Percentiles rank a stretch among this genome's conserved stretches.
These are phyloP conservation scores for Mimachlamys varia DNA, from an alignment of 2,888 invertebrate species.

Conservation along the genomic window DNA sequence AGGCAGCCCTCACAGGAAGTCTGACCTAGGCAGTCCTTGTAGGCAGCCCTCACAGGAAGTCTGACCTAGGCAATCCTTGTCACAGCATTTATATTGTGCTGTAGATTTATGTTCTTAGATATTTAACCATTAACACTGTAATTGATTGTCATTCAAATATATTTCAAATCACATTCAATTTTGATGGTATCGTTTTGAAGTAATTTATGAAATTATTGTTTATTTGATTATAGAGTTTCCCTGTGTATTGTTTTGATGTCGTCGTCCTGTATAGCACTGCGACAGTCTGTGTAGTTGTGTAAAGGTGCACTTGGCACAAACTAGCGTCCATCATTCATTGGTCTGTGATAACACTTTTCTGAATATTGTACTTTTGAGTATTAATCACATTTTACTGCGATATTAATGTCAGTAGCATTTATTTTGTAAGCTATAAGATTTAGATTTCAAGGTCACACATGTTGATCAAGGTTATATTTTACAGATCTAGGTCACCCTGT, in stretches of 20 bases:
- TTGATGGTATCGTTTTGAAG: not conserved
- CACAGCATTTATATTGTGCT: not conserved
- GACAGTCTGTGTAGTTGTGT: slow-evolving; percentile 4
- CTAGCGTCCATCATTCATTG: slow-evolving; percentile 33
- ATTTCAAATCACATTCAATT: not conserved
- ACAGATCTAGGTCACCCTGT: not conserved
- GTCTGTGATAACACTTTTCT: slow-evolving; percentile 12
- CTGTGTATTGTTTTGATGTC: not conserved
- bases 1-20: too few relatives aligned
- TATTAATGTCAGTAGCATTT: slow-evolving; percentile 13
- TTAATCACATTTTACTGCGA: slow-evolving; percentile 13
- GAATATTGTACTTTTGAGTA: slow-evolving; percentile 10
- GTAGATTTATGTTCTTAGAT: not conserved
- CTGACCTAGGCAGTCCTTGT: not conserved
- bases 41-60: too few relatives aligned
- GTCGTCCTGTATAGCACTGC: not conserved
- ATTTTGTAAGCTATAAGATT: not conserved
- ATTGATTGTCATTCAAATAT: not conserved
- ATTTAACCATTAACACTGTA: not conserved
- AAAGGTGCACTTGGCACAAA: not conserved
- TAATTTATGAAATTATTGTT: slow-evolving; percentile 6
- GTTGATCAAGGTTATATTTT: not conserved
- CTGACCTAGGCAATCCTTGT: too few relatives aligned
- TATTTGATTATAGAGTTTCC: not conserved
- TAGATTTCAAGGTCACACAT: not conserved